phyloP scores from a whole-genome alignment of 1,140 invertebrate species.

The Portunus trituberculatus region DNA sequence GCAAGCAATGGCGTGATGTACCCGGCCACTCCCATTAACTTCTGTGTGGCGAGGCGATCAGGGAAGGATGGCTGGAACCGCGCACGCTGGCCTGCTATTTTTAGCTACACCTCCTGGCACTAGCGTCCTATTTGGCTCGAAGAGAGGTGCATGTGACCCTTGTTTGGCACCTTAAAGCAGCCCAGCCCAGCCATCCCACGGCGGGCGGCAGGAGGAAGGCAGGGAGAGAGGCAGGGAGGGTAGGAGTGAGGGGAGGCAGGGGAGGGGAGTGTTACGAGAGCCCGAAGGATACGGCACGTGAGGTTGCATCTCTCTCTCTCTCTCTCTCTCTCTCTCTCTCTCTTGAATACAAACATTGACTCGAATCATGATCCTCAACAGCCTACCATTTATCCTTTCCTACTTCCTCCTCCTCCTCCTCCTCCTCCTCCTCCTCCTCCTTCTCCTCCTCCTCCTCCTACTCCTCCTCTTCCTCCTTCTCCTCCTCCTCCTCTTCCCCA shows the following conservation, averaged over 20 bases:
- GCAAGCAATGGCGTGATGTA: too few relatives aligned
- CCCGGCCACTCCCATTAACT: too few relatives aligned
- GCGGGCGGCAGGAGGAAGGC: not conserved
- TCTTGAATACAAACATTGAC: not conserved
- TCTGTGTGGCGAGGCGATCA: not conserved
- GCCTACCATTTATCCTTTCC: not conserved
- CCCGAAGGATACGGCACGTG: not conserved
- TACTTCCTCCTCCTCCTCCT: not conserved
- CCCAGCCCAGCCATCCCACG: not conserved
- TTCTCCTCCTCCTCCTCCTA: not conserved
- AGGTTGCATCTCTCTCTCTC: constrained; percentile 36
- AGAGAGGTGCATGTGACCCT: constrained; percentile 9
- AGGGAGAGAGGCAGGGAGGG: not conserved
- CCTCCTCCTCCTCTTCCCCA: not conserved
- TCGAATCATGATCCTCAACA: not conserved
- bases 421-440: not conserved
- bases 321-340: constrained; percentile 40
- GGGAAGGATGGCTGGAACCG: not conserved
- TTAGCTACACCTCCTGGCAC: not conserved
- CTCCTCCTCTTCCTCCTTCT: not conserved
- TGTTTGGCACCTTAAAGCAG: constrained; percentile 21
- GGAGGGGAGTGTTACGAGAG: not conserved
- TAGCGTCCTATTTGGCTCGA: not conserved
- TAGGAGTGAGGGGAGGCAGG: not conserved
- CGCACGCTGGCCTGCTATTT: not conserved